Base-by-base conservation (phyloP, 2,888 invertebrate genomes). In the Abrostola triplasia region DNA sequence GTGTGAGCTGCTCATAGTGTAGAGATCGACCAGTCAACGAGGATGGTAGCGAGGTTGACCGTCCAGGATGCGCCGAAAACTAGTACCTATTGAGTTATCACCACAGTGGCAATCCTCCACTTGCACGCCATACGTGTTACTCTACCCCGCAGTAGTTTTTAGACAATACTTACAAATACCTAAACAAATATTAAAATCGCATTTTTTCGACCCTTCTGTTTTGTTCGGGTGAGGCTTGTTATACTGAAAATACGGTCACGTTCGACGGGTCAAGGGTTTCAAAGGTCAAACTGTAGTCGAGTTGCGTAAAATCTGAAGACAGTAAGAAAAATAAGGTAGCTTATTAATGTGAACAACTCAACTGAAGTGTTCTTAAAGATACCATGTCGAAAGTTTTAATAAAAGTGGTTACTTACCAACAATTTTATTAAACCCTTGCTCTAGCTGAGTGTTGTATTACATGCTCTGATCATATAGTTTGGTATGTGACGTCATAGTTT, bases 211-310 rank as follows among this genome's bases (percentile, higher is more conserved):
- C 24, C 24, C 52, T 54, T 40, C 35, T 40, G 41, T 24, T 41
- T 41, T 47, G 36, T 41, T 11, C n/a, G 48, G 64, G 70, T 52
- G 64, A 64, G 54, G 51, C 58, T 12, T 9, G 51, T 37, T 55
- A 57, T 51, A 51, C 70, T 75, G 53, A 49, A 54, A 63, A 52
- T 54, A 76, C 70, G 70, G 75, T 57, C 44, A 54, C 58, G 76
- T 72, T 58, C 58, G 40, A 40, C 55, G 76, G 76, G 72, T 58
- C 55, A 76, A 63, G 41, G 71, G 71, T 24, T 67, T 8, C 5
- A 42, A 47, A 51, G 76, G 72, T 70, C 58, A 38, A 41, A 36
- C 41, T 9, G 11, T 48, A 52, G 38, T 24, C 47, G 13, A 38
- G 52, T 55, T 44, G 42, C 49, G 51, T 44, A 44, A 74, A 51